A percentile compares a stretch with the other conserved stretches of the same genome.
phyloP scores from a whole-genome alignment of 2,113 vertebrate species.

The Serilophus lunatus region DNA sequence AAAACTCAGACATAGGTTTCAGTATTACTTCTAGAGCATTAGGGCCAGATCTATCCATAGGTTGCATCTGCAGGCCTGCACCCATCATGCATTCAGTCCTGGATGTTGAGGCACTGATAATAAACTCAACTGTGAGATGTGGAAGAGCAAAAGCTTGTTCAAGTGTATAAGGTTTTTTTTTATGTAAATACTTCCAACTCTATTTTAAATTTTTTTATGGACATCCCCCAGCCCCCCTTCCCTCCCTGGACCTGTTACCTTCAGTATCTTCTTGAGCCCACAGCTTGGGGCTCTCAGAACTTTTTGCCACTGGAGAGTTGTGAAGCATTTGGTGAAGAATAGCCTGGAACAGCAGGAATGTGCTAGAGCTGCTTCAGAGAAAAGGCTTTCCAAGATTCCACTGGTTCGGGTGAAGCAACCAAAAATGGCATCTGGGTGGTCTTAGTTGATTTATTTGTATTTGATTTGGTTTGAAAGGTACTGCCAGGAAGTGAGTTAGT shows the following conservation, averaged over 20 bases:
- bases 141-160: background rate
- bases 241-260: fast-evolving
- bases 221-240: no score
- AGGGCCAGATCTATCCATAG: background rate
- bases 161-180: no score
- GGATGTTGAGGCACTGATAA: background rate
- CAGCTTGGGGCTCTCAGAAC: fast-evolving
- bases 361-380: no score
- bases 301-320: fast-evolving
- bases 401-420: no score
- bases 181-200: background rate
- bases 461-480: background rate
- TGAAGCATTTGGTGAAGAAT: fast-evolving
- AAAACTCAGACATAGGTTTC: background rate
- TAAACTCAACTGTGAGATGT: background rate
- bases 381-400: fast-evolving
- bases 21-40: background rate
- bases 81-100: background rate
- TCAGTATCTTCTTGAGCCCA: fast-evolving
- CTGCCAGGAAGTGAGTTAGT: fast-evolving
- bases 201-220: background rate
- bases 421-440: fast-evolving
- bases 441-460: background rate
- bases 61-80: background rate
- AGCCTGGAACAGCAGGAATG: fast-evolving